Conservation (phyloP, 64 coral and sea anemone species). For the Platygyra sinensis region DNA sequence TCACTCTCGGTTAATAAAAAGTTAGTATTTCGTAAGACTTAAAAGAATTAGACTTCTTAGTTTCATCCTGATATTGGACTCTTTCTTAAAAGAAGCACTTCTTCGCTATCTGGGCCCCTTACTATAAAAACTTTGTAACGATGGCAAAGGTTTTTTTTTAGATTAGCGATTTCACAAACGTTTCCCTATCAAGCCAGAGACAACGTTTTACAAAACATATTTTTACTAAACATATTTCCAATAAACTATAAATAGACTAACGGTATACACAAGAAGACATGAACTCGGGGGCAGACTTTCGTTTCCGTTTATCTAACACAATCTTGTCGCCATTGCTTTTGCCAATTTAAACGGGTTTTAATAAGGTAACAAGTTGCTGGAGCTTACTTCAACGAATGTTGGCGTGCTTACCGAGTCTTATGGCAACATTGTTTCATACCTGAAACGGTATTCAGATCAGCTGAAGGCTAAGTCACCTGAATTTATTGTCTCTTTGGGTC, state of each 20-base stretch:
- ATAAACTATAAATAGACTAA: too few relatives aligned
- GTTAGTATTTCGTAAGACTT: not conserved
- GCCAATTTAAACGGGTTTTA: too few relatives aligned
- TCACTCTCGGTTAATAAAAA: too few relatives aligned
- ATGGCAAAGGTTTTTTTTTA: not conserved
- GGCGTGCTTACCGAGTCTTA: too few relatives aligned
- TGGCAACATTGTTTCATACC: too few relatives aligned
- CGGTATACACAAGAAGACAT: too few relatives aligned
- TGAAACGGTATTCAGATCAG: too few relatives aligned
- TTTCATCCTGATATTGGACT: not conserved
- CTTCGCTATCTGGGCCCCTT: not conserved
- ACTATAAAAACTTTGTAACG: not conserved
- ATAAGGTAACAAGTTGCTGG: too few relatives aligned
- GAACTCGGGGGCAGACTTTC: not conserved
- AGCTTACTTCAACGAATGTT: too few relatives aligned
- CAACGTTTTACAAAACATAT: constrained; percentile 20
- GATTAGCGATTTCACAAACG: constrained; percentile 20
- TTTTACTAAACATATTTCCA: too few relatives aligned
- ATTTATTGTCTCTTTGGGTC: not conserved
- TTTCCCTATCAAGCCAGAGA: constrained; percentile 57
- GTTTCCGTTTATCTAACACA: not conserved
- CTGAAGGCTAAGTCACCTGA: too few relatives aligned
- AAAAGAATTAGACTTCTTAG: not conserved
- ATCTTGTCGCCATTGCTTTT: not conserved
- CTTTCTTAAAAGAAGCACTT: not conserved